Percentiles rank a stretch among this genome's conserved stretches.
phyloP scores from a whole-genome alignment of 2,797 vertebrate genomes.

The Aratinga solstitialis region DNA sequence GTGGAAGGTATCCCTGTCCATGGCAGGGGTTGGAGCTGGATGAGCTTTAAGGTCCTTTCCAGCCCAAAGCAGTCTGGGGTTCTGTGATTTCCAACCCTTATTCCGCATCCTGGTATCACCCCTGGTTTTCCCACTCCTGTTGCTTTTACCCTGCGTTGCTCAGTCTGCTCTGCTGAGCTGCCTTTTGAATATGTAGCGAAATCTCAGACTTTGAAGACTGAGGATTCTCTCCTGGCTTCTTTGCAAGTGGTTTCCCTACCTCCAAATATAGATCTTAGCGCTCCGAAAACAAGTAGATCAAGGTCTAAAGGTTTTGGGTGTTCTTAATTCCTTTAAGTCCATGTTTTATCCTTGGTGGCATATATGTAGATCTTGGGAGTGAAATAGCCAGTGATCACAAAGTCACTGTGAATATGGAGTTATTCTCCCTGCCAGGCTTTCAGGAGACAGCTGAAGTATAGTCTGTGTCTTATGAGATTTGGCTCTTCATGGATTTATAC shows the following conservation, averaged over 20 bases:
- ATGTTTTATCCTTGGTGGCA: neutral
- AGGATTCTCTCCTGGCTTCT: neutral
- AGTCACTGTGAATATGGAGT: neutral
- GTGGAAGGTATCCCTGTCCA: neutral
- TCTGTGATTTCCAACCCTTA: neutral
- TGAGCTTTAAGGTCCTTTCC: neutral
- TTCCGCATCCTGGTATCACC: accelerated
- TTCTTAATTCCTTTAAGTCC: neutral
- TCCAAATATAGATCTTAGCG: neutral
- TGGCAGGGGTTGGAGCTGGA: neutral
- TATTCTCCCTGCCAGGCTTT: conserved; percentile 24
- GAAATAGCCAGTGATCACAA: neutral
- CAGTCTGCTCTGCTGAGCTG: neutral
- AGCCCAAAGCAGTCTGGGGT: neutral
- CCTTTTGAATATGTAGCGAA: neutral
- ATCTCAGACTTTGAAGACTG: neutral
- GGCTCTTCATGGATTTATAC: conserved; percentile 52
- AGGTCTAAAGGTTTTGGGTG: neutral
- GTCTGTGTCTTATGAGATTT: conserved; percentile 61
- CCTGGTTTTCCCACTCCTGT: neutral
- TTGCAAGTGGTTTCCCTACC: neutral
- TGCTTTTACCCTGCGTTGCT: neutral
- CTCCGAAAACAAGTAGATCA: neutral
- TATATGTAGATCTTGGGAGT: neutral
- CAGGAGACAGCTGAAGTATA: conserved; percentile 30